phyloP scores from a whole-genome alignment of 2,888 invertebrate species.

The Thalpophila matura region DNA sequence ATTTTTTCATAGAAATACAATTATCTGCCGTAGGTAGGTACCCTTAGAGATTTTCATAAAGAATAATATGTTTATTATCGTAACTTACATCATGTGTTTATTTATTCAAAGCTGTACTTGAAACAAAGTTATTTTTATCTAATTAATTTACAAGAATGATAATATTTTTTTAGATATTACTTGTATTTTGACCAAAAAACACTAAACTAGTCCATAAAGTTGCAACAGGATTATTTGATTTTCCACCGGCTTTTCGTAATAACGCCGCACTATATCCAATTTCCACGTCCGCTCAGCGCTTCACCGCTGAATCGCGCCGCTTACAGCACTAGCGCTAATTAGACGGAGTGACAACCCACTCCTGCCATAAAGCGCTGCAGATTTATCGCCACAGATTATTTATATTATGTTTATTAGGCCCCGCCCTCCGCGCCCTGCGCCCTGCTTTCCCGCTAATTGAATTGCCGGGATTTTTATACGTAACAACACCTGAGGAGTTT shows the following conservation, averaged over 20 bases:
- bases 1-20: slow-evolving; percentile 2
- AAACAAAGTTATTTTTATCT: no score
- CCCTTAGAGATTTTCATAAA: no score
- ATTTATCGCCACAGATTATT: slow-evolving; percentile 90
- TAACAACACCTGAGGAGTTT: slow-evolving; percentile 82
- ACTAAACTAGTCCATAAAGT: no score
- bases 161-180: background rate
- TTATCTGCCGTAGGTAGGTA: background rate
- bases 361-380: slow-evolving; percentile 90
- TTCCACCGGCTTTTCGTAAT: slow-evolving; percentile 32
- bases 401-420: slow-evolving; percentile 91
- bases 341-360: slow-evolving; percentile 90
- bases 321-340: slow-evolving; percentile 87
- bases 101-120: no score
- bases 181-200: background rate
- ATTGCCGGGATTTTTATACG: slow-evolving; percentile 88
- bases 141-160: no score
- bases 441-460: slow-evolving; percentile 89
- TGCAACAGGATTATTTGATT: slow-evolving; percentile 10
- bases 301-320: slow-evolving; percentile 66
- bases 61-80: no score
- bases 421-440: slow-evolving; percentile 80
- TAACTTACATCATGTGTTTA: no score
- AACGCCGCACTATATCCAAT: slow-evolving; percentile 54
- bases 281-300: slow-evolving; percentile 57